Evolutionary conservation across 2,888 invertebrate genomes (phyloP).

Genomic region (Temnothorax rugatulus): DNA sequence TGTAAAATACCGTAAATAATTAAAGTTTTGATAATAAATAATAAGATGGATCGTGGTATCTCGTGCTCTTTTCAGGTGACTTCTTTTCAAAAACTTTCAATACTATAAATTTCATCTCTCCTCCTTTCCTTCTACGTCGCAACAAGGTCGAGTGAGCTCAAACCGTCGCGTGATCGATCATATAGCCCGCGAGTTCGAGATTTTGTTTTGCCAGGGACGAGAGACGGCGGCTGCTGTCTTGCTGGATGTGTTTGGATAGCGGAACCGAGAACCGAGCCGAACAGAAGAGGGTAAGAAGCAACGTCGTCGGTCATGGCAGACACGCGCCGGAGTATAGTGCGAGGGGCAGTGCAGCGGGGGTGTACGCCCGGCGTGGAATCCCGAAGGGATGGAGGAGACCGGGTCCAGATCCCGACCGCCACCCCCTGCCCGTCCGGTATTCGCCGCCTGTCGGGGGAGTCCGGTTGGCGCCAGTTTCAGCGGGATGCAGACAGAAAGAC

Average conservation of each 20-base stretch:
- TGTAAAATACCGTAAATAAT: neutral
- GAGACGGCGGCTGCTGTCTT: slow-evolving; percentile 23
- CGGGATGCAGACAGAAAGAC: slow-evolving; percentile 79
- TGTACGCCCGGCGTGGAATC: slow-evolving; percentile 25
- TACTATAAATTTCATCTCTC: slow-evolving; percentile 15
- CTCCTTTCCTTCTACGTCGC: neutral
- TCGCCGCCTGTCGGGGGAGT: slow-evolving; percentile 62
- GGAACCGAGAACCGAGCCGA: slow-evolving; percentile 7
- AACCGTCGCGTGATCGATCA: slow-evolving; percentile 33
- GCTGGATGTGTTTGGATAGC: slow-evolving; percentile 62
- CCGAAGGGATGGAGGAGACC: slow-evolving; percentile 27
- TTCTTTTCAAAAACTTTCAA: slow-evolving; percentile 20
- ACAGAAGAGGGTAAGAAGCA: slow-evolving; percentile 24
- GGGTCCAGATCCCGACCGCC: neutral
- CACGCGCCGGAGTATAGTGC: slow-evolving; percentile 15
- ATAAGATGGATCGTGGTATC: neutral
- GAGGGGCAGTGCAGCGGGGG: slow-evolving; percentile 10
- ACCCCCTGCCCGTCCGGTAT: no score
- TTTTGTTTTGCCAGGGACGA: slow-evolving; percentile 64
- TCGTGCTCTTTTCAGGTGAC: neutral
- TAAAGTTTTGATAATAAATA: neutral
- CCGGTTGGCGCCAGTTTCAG: slow-evolving; percentile 80
- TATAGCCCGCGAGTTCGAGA: slow-evolving; percentile 55
- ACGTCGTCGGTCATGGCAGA: neutral
- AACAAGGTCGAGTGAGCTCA: slow-evolving; percentile 34